These are phyloP conservation scores for Enteromius paludinosus DNA, from an alignment of 2,797 vertebrate species.

Conservation along the genomic window DNA sequence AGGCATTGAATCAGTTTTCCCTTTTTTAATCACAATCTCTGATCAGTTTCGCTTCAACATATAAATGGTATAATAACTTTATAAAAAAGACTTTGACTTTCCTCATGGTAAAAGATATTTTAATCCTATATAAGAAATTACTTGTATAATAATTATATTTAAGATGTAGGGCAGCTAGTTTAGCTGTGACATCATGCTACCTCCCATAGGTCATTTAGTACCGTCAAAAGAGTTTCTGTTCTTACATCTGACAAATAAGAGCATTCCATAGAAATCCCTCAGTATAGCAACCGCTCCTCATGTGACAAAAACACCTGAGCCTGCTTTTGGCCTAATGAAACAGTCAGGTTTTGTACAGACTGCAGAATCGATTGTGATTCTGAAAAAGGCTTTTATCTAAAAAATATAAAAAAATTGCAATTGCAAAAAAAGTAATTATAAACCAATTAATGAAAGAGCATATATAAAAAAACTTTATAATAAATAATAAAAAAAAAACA, in stretches of 20 bases:
- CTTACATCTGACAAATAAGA: background rate
- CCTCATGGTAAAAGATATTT: background rate
- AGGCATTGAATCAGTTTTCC: background rate
- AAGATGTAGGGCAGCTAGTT: background rate
- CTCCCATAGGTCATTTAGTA: background rate
- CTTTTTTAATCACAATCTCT: background rate
- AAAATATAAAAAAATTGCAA: too few species aligned
- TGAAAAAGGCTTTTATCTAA: background rate
- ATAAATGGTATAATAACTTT: background rate
- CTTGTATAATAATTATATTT: background rate
- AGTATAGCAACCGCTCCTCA: background rate
- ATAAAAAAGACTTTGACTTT: background rate
- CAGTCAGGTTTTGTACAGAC: background rate
- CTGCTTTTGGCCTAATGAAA: background rate
- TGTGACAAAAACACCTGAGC: constrained; percentile 7
- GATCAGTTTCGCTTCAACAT: background rate
- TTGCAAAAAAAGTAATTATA: background rate
- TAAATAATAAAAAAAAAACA: too few species aligned
- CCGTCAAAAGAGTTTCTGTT: constrained; percentile 7
- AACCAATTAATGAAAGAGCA: background rate
- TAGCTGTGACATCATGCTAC: background rate
- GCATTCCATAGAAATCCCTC: background rate
- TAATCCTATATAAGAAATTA: background rate
- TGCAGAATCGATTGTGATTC: background rate
- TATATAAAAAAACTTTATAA: too few species aligned